Percentiles rank a stretch among this genome's conserved stretches.
Evolutionary conservation across 2,113 vertebrate genomes (phyloP).

Genomic region (Plectropomus leopardus): DNA sequence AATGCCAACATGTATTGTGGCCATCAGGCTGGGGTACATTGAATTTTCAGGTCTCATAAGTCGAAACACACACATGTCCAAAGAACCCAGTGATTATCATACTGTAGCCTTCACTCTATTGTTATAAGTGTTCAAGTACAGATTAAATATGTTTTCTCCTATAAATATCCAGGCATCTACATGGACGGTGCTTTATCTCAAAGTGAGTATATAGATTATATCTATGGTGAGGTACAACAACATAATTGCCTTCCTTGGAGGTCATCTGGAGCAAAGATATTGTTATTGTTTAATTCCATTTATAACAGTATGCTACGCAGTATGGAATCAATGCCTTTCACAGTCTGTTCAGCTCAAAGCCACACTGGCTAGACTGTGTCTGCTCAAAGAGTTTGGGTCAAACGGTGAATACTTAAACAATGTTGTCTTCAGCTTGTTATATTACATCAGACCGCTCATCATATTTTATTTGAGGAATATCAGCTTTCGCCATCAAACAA

Average conservation of each 20-base stretch:
- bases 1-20: no score
- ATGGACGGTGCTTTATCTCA: background rate
- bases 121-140: no score
- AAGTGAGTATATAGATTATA: background rate
- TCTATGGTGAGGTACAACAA: background rate
- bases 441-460: background rate
- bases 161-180: background rate
- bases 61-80: no score
- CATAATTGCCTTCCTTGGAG: background rate
- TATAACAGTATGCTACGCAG: background rate
- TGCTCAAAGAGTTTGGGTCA: background rate
- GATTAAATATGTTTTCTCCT: no score
- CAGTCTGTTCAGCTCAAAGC: background rate
- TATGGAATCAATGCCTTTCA: background rate
- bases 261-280: background rate
- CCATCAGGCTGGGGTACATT: no score
- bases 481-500: slow-evolving; percentile 4
- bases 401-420: background rate
- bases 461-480: background rate
- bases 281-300: background rate
- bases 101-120: no score
- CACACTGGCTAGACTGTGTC: background rate
- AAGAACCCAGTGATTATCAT: no score
- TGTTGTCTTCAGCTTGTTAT: background rate
- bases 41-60: no score